Base-by-base conservation (phyloP, 2,888 invertebrate genomes). In the Ormyrus rosae region DNA sequence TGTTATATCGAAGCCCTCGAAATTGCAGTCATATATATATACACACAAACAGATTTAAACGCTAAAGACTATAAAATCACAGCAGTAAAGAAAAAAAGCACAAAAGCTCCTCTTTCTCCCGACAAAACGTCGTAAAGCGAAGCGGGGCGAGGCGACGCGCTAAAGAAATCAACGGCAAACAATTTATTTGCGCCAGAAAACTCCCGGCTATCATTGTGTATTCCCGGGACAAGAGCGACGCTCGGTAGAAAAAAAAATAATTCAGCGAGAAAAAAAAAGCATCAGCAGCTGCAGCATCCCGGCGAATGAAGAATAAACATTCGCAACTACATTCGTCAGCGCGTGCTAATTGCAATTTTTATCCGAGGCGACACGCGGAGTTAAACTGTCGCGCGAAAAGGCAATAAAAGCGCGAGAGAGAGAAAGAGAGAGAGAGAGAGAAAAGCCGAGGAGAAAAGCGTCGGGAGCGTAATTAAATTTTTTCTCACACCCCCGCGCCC, bases 291-390 rank as follows among this genome's bases (percentile, higher is more conserved):
- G 19, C 19, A 19, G 19, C 19, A 19, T 19, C 19, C 19, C 19
- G 19, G 19, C 19, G 19, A 19, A 51, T 11, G 60, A 60, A 74
- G 10, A 74, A 67, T 58, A 67, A 74, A 74, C 50, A 74, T 74
- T 56, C 34, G 48, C 46, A 65, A 65, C 65, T 34, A 51, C 58
- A 51, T 60, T 58, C 19, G 48, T 74, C 64, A 67, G 34, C 6
- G 11, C 50, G 45, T 50, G 58, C 58, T 74, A 74, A 74, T 74
- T 74, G 74, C 60, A 74, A 67, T 67, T 74, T 74, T 74, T 19
- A 67, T 58, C 45, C 45, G 10, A 10, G n/a, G n/a, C 58, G 65
- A n/a, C 50, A 19, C 65, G 58, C 51, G 1, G 64, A 74, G 74
- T 55, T 74, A 74, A 74, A 74, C 56, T 74, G 67, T 67, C 58